Conservation (phyloP, 1,140 invertebrate species). For the Zophobas morio region DNA sequence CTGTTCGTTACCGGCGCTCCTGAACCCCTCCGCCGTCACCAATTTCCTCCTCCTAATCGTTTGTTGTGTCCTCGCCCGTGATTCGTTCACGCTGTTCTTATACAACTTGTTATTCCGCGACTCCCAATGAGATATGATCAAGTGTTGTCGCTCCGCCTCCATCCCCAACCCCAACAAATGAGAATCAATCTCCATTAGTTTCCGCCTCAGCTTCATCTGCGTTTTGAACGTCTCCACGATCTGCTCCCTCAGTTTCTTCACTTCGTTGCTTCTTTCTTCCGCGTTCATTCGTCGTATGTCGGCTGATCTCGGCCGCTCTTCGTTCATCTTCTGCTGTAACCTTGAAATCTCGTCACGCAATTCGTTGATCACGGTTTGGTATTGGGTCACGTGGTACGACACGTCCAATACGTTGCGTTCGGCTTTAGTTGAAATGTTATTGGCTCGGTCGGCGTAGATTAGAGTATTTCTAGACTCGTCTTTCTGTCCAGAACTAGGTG, state of each 20-base stretch:
- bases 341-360: constrained; percentile 87
- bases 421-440: constrained; percentile 88
- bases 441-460: constrained; percentile 93
- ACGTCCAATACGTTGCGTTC: constrained; percentile 86
- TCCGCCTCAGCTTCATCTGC: constrained; percentile 88
- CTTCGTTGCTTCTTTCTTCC: constrained; percentile 69
- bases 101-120: constrained; percentile 84
- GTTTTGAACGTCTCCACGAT: constrained; percentile 91
- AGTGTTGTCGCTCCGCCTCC: constrained; percentile 88
- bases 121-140: constrained; percentile 90
- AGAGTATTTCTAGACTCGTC: constrained; percentile 92
- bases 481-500: constrained; percentile 81
- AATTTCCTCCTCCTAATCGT: constrained; percentile 68
- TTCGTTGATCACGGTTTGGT: constrained; percentile 86
- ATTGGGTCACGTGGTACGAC: constrained; percentile 87
- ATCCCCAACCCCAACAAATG: constrained; percentile 86
- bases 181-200: constrained; percentile 90
- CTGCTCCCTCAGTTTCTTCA: constrained; percentile 84
- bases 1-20: constrained; percentile 62
- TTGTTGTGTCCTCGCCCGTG: constrained; percentile 73
- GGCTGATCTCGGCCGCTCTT: constrained; percentile 74
- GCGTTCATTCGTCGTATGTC: constrained; percentile 61
- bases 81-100: constrained; percentile 71
- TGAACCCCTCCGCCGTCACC: constrained; percentile 61
- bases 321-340: constrained; percentile 85